These are phyloP conservation scores for Neodiprion fabricii DNA, from an alignment of 1,140 invertebrate genomes.

Conservation along the genomic window DNA sequence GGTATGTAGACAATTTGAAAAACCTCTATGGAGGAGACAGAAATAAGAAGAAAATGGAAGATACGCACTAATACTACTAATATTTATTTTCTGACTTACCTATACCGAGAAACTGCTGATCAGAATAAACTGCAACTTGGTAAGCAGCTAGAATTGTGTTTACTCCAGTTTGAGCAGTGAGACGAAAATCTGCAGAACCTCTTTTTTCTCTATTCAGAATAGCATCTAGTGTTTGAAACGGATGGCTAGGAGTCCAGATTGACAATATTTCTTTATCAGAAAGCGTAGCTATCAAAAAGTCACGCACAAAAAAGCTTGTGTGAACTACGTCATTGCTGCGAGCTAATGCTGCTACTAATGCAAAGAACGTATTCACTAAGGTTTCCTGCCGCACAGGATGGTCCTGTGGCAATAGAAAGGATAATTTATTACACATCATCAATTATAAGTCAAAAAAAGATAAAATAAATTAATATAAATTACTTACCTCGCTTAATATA, in stretches of 20 bases:
- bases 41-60: neutral
- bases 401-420: slow-evolving; percentile 66
- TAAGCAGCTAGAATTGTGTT: slow-evolving; percentile 84
- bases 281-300: slow-evolving; percentile 85
- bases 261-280: slow-evolving; percentile 83
- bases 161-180: slow-evolving; percentile 77
- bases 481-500: slow-evolving; percentile 75
- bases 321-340: slow-evolving; percentile 44
- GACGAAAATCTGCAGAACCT: slow-evolving; percentile 74
- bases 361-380: slow-evolving; percentile 78
- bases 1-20: neutral
- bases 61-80: slow-evolving; percentile 9
- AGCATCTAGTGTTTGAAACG: slow-evolving; percentile 72
- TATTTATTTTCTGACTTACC: slow-evolving; percentile 63
- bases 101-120: slow-evolving; percentile 81
- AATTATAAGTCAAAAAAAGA: slow-evolving; percentile 21
- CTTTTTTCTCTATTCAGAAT: slow-evolving; percentile 65
- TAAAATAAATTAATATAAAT: slow-evolving; percentile 23
- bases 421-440: slow-evolving; percentile 22
- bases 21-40: neutral
- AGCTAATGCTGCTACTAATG: slow-evolving; percentile 82
- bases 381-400: slow-evolving; percentile 74
- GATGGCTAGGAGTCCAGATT: slow-evolving; percentile 81
- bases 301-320: slow-evolving; percentile 80
- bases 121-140: slow-evolving; percentile 84